phyloP scores from a whole-genome alignment of 2,797 vertebrate genomes.

The Amazona ochrocephala region DNA sequence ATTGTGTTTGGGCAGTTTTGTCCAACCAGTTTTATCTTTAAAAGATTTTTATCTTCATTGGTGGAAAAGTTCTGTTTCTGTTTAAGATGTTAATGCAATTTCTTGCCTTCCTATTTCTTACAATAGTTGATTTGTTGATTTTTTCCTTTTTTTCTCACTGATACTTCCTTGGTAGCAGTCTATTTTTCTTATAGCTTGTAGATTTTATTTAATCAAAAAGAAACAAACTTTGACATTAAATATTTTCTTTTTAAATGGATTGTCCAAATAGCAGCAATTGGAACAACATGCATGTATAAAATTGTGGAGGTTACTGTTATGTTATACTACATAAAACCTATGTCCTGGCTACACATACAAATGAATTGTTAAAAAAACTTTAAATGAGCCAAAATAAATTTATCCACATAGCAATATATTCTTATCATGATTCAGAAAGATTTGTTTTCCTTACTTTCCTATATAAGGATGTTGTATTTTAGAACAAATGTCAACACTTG shows the following conservation, averaged over 20 bases:
- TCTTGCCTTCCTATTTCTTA: slow-evolving; percentile 60
- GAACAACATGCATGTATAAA: not conserved
- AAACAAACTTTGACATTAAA: slow-evolving; percentile 32
- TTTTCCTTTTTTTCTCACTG: not conserved
- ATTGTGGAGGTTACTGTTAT: slow-evolving; percentile 4
- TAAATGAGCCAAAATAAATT: slow-evolving; percentile 30
- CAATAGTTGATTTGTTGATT: slow-evolving; percentile 18
- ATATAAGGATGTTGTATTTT: slow-evolving; percentile 35
- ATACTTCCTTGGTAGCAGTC: slow-evolving; percentile 26
- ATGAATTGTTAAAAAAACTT: slow-evolving; percentile 22
- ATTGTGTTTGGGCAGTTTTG: slow-evolving; percentile 66
- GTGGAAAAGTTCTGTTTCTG: slow-evolving; percentile 63
- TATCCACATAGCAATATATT: slow-evolving; percentile 24
- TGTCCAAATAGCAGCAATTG: not conserved
- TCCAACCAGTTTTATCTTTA: slow-evolving; percentile 69
- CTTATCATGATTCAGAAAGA: slow-evolving; percentile 23
- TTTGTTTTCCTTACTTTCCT: slow-evolving; percentile 32
- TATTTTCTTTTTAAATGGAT: slow-evolving; percentile 30
- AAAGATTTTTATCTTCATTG: slow-evolving; percentile 68
- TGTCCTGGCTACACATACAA: slow-evolving; percentile 30
- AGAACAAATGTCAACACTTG: slow-evolving; percentile 33
- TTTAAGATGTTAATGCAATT: slow-evolving; percentile 71
- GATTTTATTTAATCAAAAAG: slow-evolving; percentile 43
- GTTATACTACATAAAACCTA: slow-evolving; percentile 2
- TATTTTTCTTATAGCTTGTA: slow-evolving; percentile 3